Base-by-base conservation (phyloP, 2,888 invertebrate species). In the Cataglyphis altisquamis region DNA sequence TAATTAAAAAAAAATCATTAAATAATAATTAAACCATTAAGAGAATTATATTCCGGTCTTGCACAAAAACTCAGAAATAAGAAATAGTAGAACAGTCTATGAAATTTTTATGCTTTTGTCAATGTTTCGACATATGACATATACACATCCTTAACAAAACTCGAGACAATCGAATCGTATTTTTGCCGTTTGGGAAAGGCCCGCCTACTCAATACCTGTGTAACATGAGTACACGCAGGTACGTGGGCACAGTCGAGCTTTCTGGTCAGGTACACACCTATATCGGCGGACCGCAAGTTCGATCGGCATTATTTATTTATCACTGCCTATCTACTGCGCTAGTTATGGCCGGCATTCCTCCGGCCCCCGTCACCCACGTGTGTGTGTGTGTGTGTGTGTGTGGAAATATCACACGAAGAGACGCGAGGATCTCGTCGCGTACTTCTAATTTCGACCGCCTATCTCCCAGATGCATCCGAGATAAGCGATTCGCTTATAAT, bases 221-320 rank as follows among this genome's bases (percentile, higher is more conserved):
- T 66, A 25, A 21, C 10, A 39, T 29, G 55, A 52, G 55, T 52
- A 55, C 41, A 62, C n/a, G 25, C 39, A 12, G 25, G 8, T 6
- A 77, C 83, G 83, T 83, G 68, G 83, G 82, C 52, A 74, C 52
- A 73, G 72, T 36, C 39, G 57, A 25, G 45, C 57, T 52, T 52
- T 52, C 48, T 62, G 80, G 36, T 72, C 87, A 73, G 84, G 64
- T 62, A 84, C 75, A 62, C 83, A 70, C 63, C 77, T 82, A 87
- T 52, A 52, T 74, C 66, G 80, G 8, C 55, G 66, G 32, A 57
- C 72, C 64, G 55, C 84, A 55, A 84, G 84, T 89, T 89, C 85
- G 85, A 90, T 91, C 89, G 88, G 84, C 88, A 92, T 93, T 91
- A 92, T 91, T 93, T 92, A 93, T 93, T 93, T 92, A 91, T 91